phyloP scores from a whole-genome alignment of 64 coral and sea anemone species.

The Dendrophyllia cribrosa region DNA sequence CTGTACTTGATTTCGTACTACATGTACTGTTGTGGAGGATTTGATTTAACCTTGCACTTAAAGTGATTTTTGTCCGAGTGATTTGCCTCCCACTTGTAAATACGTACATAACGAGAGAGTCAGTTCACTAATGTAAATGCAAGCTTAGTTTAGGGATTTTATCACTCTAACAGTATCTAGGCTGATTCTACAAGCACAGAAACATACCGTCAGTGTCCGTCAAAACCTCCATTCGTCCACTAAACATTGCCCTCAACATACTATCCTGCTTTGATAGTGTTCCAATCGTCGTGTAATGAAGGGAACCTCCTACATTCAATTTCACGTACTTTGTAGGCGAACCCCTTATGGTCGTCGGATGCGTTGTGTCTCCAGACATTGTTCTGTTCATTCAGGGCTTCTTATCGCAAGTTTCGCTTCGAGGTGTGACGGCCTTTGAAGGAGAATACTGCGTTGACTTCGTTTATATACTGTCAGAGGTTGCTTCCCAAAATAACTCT shows the following conservation, averaged over 20 bases:
- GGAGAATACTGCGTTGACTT: neutral
- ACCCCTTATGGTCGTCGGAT: slow-evolving; percentile 88
- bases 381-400: neutral
- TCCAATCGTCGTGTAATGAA: slow-evolving; percentile 96
- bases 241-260: slow-evolving; percentile 99
- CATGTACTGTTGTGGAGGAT: no score
- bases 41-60: no score
- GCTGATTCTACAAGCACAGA: neutral
- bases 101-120: no score
- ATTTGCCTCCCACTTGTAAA: no score
- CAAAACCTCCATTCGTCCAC: slow-evolving; percentile 98
- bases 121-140: no score
- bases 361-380: slow-evolving; percentile 92
- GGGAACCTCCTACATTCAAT: slow-evolving; percentile 94
- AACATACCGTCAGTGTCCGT: slow-evolving; percentile 94
- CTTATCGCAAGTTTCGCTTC: neutral
- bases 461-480: slow-evolving; percentile 7
- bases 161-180: neutral
- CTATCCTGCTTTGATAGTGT: slow-evolving; percentile 98
- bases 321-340: slow-evolving; percentile 99
- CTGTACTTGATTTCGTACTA: no score
- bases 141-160: neutral
- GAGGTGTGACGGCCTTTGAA: neutral
- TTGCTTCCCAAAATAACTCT: slow-evolving; percentile 40
- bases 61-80: no score